Evolutionary conservation across 2,888 invertebrate genomes (phyloP).

Genomic region (Tetragonula carbonaria): DNA sequence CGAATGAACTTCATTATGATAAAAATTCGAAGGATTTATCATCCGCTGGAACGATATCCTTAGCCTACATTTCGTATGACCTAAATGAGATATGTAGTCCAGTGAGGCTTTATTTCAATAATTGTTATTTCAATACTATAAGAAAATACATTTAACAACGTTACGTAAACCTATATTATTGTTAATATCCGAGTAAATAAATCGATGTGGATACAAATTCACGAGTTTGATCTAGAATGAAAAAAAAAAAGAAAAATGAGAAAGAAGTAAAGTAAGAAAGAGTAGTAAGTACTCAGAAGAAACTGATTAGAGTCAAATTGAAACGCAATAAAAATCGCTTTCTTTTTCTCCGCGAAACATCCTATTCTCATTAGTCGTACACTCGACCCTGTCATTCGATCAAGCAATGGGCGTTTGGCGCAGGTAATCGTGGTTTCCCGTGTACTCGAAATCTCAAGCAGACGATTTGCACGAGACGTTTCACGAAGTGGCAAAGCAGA

Average conservation of each 20-base stretch:
- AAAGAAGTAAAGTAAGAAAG: neutral
- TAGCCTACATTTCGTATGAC: neutral
- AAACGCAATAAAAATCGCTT: neutral
- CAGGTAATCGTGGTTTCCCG: neutral
- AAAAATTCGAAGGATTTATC: conserved; percentile 19
- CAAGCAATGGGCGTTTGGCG: neutral
- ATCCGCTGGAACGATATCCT: neutral
- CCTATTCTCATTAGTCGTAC: neutral
- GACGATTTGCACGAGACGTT: neutral
- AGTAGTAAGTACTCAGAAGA: neutral
- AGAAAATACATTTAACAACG: no score
- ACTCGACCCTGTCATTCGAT: neutral
- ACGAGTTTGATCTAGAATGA: neutral
- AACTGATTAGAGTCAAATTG: neutral
- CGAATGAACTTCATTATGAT: neutral
- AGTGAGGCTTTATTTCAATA: neutral
- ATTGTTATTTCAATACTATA: no score
- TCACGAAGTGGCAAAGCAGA: neutral
- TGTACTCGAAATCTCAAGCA: neutral
- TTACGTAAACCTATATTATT: no score
- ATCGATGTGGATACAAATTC: no score
- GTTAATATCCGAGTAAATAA: no score
- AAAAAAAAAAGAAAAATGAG: no score
- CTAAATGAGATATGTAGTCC: neutral
- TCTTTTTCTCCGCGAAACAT: neutral